Conservation (phyloP, 2,113 vertebrate genomes). For the Xiphophorus hellerii region DNA sequence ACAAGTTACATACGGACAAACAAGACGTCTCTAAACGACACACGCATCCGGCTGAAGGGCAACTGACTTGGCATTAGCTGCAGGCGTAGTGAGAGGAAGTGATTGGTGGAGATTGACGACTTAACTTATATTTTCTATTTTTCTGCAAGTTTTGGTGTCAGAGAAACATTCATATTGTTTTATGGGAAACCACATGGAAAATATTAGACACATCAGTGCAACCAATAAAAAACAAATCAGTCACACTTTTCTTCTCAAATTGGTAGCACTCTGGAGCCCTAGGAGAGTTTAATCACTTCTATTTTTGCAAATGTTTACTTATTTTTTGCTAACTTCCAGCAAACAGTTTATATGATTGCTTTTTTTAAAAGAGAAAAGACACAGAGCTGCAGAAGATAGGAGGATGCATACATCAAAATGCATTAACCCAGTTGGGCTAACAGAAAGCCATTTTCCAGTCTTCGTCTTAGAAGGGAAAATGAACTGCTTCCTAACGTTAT, state of each 20-base stretch:
- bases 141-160: neutral
- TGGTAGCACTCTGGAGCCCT: no score
- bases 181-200: neutral
- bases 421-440: constrained; percentile 22
- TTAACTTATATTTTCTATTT: no score
- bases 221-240: neutral
- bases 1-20: neutral
- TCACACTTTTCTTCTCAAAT: neutral
- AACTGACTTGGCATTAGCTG: neutral
- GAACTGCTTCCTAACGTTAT: constrained; percentile 15
- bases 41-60: neutral
- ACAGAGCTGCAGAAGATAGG: neutral
- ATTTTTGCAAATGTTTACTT: neutral
- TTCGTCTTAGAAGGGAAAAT: constrained; percentile 8
- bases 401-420: constrained; percentile 16
- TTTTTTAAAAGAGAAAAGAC: neutral
- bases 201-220: neutral
- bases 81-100: neutral
- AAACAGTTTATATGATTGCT: neutral
- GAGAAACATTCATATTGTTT: neutral
- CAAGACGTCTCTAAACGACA: no score
- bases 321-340: no score
- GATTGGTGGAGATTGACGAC: no score
- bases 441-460: constrained; percentile 3
- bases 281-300: neutral